Conservation (phyloP, 2,797 vertebrate genomes). For the Myiothlypis chrysogaster region DNA sequence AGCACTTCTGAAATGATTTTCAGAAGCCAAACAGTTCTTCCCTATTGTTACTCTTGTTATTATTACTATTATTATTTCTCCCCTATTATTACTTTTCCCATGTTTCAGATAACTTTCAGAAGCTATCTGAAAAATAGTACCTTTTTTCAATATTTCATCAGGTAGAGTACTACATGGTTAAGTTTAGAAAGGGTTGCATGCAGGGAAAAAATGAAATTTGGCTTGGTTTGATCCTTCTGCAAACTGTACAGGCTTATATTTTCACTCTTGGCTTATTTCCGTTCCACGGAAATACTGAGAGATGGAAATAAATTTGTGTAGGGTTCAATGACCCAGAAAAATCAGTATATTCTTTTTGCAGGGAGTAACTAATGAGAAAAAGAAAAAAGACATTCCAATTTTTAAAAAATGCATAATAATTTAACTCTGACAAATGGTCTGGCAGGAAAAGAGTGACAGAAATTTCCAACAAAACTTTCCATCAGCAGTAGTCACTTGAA, state of each 20-base stretch:
- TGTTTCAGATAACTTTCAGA: neutral
- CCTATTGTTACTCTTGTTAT: neutral
- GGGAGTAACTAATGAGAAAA: neutral
- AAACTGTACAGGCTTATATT: neutral
- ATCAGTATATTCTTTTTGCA: neutral
- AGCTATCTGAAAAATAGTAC: neutral
- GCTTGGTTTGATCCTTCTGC: neutral
- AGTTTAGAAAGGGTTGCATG: neutral
- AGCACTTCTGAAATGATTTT: neutral
- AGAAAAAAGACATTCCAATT: neutral
- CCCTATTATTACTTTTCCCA: neutral
- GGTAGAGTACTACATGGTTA: neutral
- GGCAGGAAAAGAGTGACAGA: neutral
- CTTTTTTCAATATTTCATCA: neutral
- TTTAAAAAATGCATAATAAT: neutral
- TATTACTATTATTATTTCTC: neutral
- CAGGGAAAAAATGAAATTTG: neutral
- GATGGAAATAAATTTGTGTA: neutral
- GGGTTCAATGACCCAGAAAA: slow-evolving; percentile 24
- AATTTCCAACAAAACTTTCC: neutral
- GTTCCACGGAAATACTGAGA: neutral
- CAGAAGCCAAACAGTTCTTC: neutral
- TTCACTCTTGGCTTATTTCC: neutral
- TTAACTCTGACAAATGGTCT: neutral
- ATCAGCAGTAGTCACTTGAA: neutral